These are phyloP conservation scores for Iguana delicatissima DNA, from an alignment of 2,797 vertebrate species.

Conservation along the genomic window DNA sequence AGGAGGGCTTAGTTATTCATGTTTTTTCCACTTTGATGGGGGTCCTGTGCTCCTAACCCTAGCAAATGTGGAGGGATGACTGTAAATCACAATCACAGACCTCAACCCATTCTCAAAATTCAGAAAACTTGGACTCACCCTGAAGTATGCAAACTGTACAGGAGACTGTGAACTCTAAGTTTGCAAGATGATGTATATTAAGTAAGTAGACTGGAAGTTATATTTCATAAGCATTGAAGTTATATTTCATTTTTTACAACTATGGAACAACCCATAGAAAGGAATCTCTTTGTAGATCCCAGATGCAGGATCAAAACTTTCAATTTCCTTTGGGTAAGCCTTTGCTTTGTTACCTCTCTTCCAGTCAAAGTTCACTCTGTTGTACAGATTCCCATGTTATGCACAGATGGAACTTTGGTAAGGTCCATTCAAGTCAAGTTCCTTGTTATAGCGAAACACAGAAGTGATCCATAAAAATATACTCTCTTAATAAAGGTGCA, in stretches of 20 bases:
- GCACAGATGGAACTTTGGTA: background rate
- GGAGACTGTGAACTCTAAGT: slow-evolving; percentile 10
- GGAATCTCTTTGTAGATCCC: background rate
- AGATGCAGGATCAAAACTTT: background rate
- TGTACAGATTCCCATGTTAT: background rate
- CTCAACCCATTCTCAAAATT: slow-evolving; percentile 13
- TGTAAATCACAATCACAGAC: background rate
- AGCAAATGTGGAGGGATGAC: too few relatives aligned
- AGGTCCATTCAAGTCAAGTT: background rate
- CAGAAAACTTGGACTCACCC: slow-evolving; percentile 17
- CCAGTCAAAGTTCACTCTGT: background rate
- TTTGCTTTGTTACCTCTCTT: background rate
- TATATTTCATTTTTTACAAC: background rate
- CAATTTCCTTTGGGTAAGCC: background rate
- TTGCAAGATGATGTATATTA: background rate
- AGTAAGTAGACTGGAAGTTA: background rate
- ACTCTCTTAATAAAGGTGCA: background rate
- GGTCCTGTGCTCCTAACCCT: too few relatives aligned
- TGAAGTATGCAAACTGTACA: background rate
- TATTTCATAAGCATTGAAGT: background rate
- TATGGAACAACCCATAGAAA: slow-evolving; percentile 5
- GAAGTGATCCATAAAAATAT: background rate
- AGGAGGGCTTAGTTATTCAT: too few relatives aligned
- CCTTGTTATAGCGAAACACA: background rate
- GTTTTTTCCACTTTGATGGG: too few relatives aligned